Percentiles rank a stretch among this genome's conserved stretches.
phyloP scores from a whole-genome alignment of 2,113 vertebrate species.

The Paramormyrops kingsleyae region DNA sequence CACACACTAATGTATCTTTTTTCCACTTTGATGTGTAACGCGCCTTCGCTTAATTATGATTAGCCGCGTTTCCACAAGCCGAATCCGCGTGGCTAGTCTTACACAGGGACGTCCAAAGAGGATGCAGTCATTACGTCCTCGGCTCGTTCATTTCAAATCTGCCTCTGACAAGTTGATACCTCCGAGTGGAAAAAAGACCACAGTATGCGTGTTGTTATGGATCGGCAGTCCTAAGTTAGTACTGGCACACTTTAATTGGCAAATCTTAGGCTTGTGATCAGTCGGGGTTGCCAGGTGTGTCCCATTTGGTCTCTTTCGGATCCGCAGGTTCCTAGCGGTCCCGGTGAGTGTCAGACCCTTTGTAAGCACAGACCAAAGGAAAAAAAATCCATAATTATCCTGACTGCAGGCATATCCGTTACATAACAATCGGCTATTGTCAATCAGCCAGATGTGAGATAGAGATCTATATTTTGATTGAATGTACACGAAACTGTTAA shows the following conservation, averaged over 20 bases:
- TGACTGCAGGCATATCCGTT: constrained; percentile 62
- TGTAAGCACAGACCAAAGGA: constrained; percentile 30
- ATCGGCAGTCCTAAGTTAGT: not conserved
- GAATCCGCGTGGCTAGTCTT: not conserved
- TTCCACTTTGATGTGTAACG: constrained; percentile 23
- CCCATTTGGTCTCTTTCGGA: not conserved
- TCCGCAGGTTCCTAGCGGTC: constrained; percentile 7
- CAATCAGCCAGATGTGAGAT: constrained; percentile 59
- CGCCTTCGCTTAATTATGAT: constrained; percentile 16
- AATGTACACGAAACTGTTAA: constrained; percentile 62
- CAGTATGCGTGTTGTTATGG: constrained; percentile 58
- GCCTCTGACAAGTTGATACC: not conserved
- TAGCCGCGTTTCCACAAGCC: not conserved
- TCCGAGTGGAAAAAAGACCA: constrained; percentile 44
- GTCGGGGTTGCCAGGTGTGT: not conserved
- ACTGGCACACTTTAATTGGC: not conserved
- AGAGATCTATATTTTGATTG: constrained; percentile 65
- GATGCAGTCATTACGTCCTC: not conserved
- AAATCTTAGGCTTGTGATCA: not conserved
- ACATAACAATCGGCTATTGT: constrained; percentile 61
- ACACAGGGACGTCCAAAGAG: not conserved
- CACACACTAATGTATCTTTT: constrained; percentile 21
- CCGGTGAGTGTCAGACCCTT: constrained; percentile 12
- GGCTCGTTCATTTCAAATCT: not conserved
- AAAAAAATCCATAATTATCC: constrained; percentile 58